phyloP scores from a whole-genome alignment of 1,140 invertebrate species.

The Coptotermes formosanus region DNA sequence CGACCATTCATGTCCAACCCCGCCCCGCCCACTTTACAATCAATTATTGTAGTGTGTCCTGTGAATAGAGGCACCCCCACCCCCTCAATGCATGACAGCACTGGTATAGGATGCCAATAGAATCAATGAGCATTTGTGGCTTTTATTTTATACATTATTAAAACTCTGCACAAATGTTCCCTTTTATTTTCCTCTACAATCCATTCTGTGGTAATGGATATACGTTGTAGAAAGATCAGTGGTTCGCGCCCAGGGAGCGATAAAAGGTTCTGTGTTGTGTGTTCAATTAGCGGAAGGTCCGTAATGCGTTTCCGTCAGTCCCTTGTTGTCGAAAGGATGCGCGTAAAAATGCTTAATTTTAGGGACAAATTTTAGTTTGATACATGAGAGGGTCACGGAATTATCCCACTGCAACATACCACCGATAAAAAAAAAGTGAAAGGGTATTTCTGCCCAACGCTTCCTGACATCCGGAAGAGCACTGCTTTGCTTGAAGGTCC shows the following conservation, averaged over 20 bases:
- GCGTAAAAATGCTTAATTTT: not conserved
- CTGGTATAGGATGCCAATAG: not conserved
- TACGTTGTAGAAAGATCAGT: not conserved
- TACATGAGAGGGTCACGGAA: too few relatives aligned
- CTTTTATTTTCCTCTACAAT: not conserved
- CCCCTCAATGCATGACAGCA: not conserved
- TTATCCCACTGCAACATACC: too few relatives aligned
- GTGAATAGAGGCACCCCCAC: not conserved
- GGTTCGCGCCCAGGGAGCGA: not conserved
- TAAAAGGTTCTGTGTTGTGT: not conserved
- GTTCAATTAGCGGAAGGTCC: not conserved
- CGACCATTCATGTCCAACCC: not conserved
- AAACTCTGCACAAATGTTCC: not conserved
- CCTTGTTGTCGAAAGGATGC: not conserved
- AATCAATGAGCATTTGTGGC: not conserved
- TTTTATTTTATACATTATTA: not conserved
- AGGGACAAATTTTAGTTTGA: not conserved
- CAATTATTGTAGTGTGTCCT: not conserved
- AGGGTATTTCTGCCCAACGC: too few relatives aligned
- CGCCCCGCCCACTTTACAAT: not conserved
- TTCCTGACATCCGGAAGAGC: too few relatives aligned
- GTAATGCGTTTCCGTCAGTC: not conserved
- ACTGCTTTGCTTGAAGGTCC: too few relatives aligned
- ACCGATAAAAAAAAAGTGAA: too few relatives aligned
- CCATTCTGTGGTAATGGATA: not conserved